Evolutionary conservation across 2,888 invertebrate genomes (phyloP), one percentile per base, ranked within the genome.

Genomic region (Allygus modestus): DNA sequence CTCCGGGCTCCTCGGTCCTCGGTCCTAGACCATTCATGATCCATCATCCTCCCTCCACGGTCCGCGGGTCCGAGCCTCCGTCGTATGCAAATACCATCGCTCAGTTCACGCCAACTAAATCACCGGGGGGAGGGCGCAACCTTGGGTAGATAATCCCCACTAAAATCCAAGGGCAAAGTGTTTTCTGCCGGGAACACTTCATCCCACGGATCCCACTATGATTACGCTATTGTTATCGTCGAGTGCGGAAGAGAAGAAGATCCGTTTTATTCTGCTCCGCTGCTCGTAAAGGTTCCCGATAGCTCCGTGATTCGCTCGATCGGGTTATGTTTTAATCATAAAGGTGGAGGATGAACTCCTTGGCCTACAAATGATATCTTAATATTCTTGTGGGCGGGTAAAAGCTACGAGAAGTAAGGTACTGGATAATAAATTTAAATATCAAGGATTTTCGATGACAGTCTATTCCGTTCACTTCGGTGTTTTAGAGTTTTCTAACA

Each of bases 201-300:
- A 31, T 69, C 12, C 28, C 15, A 17, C 51, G 51, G 51, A 58
- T 65, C 65, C 65, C 54, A 69, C 69, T 71, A 71, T 71, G 71
- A 71, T 71, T 71, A 71, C 20, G 71, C 71, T 41, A 71, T 71
- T 71, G 71, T 71, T 71, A 69, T 31, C 61, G 5, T 28, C 71
- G 37, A 41, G 20, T 41, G 71, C 41, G 71, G 71, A 71, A 71
- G 71, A 2, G 2, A 23, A 4, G 20, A 9, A 69, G 71, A 23
- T 71, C 71, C 37, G 71, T 71, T 41, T 65, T 15, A 31, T 69
- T 69, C 28, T 31, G 15, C 69, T 69, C 15, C 7, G 33, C 33
- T 31, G 69, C 23, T 33, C 31, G 69, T 31, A 31, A 23, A 54
- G 54, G 54, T 54, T 23, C 20, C 20, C 23, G 54, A 1, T 17